Base-by-base conservation (phyloP, 2,113 vertebrate genomes). In the Synchiropus splendidus region DNA sequence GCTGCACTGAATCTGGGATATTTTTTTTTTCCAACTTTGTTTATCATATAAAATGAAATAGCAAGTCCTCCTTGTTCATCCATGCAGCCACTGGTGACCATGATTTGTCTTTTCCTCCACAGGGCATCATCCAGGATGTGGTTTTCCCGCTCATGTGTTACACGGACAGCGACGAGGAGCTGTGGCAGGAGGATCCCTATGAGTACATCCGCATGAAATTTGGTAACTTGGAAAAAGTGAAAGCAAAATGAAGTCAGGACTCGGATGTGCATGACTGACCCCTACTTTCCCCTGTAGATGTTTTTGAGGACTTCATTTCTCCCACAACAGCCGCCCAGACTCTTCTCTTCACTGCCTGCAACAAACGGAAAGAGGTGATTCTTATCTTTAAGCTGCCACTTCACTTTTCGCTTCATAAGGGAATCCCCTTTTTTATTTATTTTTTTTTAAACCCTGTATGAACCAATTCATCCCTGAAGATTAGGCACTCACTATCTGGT, bases 181-280 rank as follows among this genome's bases (percentile, higher is more conserved):
- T 98, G 42, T 99, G 95, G 95, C 92, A 97, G 63, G 94, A 99
- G 76, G 95, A 99, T 69, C 93, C 95, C 1, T 99, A 99, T 9
- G 95, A 99, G 74, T 99, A 99, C 75, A 99, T 99, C 67, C 92
- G 95, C 60, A 98, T 99, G 94, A 99, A 99, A 51, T 99, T 99
- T 67, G 95, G 95, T 97, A 73, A 62, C 72, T 12, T 5, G 0
- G 0, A 45, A 16, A n/a, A 12, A 34, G n/a, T 41, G n/a, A 8
- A 44, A 27, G 5, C 1, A 31, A 31, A 42, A 45, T 6, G 11
- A 45, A 46, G 43, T 10, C 5, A 1, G 18, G 6, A 10, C 11
- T 16, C 9, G 2, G 15, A 6, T 18, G 35, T 43, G 41, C 45
- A 13, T 50, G 54, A 68, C 46, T 38, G 12, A 16, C 52, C 18